Evolutionary conservation across 1,140 invertebrate genomes (phyloP), one percentile per base, ranked within the genome.

Genomic region (Gryllus bimaculatus): DNA sequence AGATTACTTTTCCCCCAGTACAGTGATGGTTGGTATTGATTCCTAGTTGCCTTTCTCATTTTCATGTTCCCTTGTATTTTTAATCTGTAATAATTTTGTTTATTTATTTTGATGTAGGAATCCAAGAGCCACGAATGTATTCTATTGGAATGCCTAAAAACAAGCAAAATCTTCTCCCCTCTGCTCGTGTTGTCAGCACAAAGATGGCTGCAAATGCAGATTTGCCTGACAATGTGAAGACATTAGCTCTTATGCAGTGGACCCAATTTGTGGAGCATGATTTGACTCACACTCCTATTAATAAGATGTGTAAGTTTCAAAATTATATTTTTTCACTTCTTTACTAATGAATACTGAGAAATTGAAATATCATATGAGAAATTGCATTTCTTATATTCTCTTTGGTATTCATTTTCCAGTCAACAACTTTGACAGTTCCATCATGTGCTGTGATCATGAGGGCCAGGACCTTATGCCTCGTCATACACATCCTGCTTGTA

Each of bases 201-300:
- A 84, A 81, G 18, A 82, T 89, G 15, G 47, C 54, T 18, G 76
- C 21, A 26, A 73, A 77, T 6, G 18, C 12, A 18, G 49, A 54
- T 39, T 26, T 48, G 12, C n/a, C 26, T 20, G 76, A 76, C 20
- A 21, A 7, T 48, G 39, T 39, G 8, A 66, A 39, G 39, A 81
- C 80, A 3, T 15, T 81, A 15, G 76, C 49, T 73, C 76, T 81
- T 15, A 73, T 79, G 73, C 76, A 78, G 54, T 81, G 80, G 80
- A 66, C 87, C 26, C 88, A 88, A 81, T 86, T 88, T 77, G 82
- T 88, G 18, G 86, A 87, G 79, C 87, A 88, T 78, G 88, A 89
- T 80, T 73, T 88, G 8, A 84, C 84, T 18, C 84, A 87, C 79
- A 86, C 86, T n/a, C 87, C 87, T 15, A 83, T 85, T 20, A 84